These are phyloP conservation scores for Trachelus tabidus DNA, from an alignment of 2,888 invertebrate genomes.

Conservation along the genomic window DNA sequence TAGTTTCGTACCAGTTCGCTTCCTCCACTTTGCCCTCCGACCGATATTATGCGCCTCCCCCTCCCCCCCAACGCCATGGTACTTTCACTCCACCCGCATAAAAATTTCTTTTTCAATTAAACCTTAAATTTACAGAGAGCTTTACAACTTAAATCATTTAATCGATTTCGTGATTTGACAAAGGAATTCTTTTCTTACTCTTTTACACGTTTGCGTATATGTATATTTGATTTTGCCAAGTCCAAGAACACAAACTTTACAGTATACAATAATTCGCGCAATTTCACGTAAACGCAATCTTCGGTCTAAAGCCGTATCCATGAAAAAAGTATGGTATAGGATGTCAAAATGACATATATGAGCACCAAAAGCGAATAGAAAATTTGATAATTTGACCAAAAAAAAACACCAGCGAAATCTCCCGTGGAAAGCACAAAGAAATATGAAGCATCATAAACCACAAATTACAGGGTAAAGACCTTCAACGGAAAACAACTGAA, in stretches of 20 bases:
- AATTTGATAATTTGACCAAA: background rate
- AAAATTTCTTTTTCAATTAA: slow-evolving; percentile 8
- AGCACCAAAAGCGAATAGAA: background rate
- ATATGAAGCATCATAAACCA: background rate
- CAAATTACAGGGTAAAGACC: background rate
- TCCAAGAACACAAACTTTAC: background rate
- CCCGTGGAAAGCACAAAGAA: background rate
- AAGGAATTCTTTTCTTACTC: background rate
- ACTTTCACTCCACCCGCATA: background rate
- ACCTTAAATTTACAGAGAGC: background rate
- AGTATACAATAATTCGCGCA: background rate
- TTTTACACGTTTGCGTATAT: background rate
- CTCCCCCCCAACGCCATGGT: background rate
- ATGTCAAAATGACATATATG: no score
- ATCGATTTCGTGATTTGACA: background rate
- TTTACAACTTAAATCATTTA: background rate
- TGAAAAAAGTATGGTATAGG: no score
- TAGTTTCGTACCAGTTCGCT: background rate
- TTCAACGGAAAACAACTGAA: background rate
- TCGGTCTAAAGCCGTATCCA: no score
- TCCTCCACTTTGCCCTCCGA: background rate
- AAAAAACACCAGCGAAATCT: background rate
- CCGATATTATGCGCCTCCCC: background rate
- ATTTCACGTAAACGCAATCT: no score
- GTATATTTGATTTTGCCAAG: background rate